These are phyloP conservation scores for Idris sp. DNA, from an alignment of 1,140 invertebrate species.

Conservation along the genomic window DNA sequence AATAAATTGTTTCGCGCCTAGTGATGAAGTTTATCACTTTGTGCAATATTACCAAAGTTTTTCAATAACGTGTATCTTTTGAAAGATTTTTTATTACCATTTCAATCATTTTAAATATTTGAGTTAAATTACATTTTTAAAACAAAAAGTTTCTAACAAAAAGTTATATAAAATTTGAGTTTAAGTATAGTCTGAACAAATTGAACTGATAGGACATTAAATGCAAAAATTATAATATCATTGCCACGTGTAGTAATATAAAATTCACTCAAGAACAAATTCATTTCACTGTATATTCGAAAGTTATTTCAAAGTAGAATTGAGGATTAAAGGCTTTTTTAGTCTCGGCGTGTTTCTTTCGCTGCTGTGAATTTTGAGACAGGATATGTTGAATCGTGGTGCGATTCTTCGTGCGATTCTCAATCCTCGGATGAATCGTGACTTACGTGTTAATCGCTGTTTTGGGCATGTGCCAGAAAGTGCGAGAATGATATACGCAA, in stretches of 20 bases:
- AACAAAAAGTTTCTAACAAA: too few species aligned
- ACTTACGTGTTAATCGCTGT: conserved; percentile 61
- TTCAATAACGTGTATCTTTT: too few species aligned
- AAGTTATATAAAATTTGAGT: too few species aligned
- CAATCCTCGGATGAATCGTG: conserved; percentile 55
- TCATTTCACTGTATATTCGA: conserved; percentile 32
- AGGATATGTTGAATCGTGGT: conserved; percentile 42
- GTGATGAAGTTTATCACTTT: too few species aligned
- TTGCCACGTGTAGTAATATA: conserved; percentile 14
- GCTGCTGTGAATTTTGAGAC: conserved; percentile 45
- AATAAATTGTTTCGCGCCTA: too few species aligned
- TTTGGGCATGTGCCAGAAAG: conserved; percentile 48
- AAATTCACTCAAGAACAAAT: conserved; percentile 44
- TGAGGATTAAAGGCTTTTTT: conserved; percentile 51
- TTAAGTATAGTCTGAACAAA: too few species aligned
- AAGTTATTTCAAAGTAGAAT: conserved; percentile 50
- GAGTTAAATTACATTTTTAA: too few species aligned
- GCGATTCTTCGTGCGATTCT: conserved; percentile 48
- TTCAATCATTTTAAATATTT: too few species aligned
- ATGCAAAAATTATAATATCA: too few species aligned
- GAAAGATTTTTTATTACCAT: too few species aligned
- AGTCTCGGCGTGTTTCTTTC: conserved; percentile 44
- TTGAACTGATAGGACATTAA: too few species aligned
- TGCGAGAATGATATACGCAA: conserved; percentile 41
- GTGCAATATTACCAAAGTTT: too few species aligned